Base-by-base conservation (phyloP, 2,888 invertebrate genomes). In the Crepidodera aurea region DNA sequence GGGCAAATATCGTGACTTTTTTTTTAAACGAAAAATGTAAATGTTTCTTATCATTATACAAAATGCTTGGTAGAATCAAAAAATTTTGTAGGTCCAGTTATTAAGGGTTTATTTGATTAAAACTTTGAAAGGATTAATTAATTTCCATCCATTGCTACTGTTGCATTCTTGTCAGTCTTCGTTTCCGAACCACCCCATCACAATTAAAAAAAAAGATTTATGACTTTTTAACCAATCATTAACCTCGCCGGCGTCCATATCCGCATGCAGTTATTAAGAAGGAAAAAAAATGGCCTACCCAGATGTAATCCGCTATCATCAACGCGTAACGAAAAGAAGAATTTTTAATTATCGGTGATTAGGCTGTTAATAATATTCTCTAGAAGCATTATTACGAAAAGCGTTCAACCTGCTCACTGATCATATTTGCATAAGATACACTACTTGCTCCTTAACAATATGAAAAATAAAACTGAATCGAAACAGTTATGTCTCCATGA, bases 261-360 rank as follows among this genome's bases (percentile, higher is more conserved):
- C 50, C 5, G 18, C n/a, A 18, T 15, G 29, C 5, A 13, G 27
- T 15, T 46, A 46, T 5, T 15, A 46, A 16, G 3, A n/a, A n/a
- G n/a, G n/a, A 42, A 16, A 18, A 42, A 42, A 42, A 51, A 51
- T 51, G 16, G 16, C 25, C 27, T 40, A 50, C 29, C n/a, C 18
- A 59, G 44, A 51, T 59, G 15, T 44, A 51, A 51, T 59, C 59
- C 44, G 27, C 16, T 58, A 12, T 58, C 51, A 60, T 27, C 37
- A 16, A 39, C 34, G 53, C 60, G 53, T 53, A 53, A 42, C 54
- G 54, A 54, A 60, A 44, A 37, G 51, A 37, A 46, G 59, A 60
- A 53, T 60, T 53, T 54, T 53, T 53, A 60, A 60, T 60, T 60
- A 46, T 60, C 25, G 53, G 22, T 34, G 60, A 60, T 60, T 34